phyloP scores from a whole-genome alignment of 2,113 vertebrate genomes.

The Panthera leo region DNA sequence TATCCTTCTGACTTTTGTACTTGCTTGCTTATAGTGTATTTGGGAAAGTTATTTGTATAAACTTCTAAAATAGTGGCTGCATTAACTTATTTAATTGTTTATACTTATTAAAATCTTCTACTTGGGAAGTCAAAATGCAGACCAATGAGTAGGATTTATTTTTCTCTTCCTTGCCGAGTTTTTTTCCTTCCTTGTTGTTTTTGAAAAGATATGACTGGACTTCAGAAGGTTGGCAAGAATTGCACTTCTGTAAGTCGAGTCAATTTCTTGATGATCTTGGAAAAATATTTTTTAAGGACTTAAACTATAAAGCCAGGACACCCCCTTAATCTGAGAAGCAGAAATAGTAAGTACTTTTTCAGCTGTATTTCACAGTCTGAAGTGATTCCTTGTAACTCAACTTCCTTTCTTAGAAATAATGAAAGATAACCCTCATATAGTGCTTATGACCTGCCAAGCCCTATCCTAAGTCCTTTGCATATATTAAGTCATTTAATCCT shows the following conservation, averaged over 20 bases:
- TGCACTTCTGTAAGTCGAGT: neutral
- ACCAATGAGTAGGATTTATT: neutral
- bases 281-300: constrained; percentile 10
- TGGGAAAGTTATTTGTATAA: neutral
- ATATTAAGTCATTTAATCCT: neutral
- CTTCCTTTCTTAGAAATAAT: constrained; percentile 5
- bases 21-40: neutral
- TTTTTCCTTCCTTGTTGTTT: neutral
- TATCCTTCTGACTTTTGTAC: neutral
- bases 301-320: neutral
- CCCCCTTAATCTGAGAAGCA: neutral
- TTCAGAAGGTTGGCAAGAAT: constrained; percentile 24
- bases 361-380: neutral
- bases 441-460: neutral
- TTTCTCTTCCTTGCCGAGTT: neutral
- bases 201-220: neutral
- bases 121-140: constrained; percentile 19
- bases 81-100: neutral
- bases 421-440: neutral
- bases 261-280: constrained; percentile 23
- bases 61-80: neutral
- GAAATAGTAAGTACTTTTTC: neutral
- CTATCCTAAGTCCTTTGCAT: neutral
- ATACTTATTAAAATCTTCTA: neutral
- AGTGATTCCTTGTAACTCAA: neutral